Base-by-base conservation (phyloP, 2,888 invertebrate species). In the Prosopocoilus inquinatus region DNA sequence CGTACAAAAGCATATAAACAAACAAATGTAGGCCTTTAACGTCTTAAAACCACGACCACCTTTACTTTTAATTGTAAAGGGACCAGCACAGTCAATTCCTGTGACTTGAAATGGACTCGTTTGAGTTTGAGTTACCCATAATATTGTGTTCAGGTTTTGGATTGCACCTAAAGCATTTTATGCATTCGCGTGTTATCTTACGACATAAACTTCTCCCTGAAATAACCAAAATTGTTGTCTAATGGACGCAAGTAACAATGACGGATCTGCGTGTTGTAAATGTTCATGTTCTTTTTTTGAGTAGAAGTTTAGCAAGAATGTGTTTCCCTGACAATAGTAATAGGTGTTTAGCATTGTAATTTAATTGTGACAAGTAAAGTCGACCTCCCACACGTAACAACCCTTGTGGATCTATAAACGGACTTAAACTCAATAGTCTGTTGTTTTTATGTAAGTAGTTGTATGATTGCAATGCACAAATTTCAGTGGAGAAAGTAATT, bases 1-100 rank as follows among this genome's bases (percentile, higher is more conserved):
- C 1, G 66, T 66, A 1, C 61, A 41, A 47, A 63, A 61, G 50
- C 68, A 70, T 2, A 70, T 60, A 53, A 65, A 68, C 9, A 66
- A 8, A 16, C 58, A 57, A n/a, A 70, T 53, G 50, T 67, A 69
- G 5, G 59, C 59, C 50, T 70, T 69, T 1, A 32, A 50, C 0
- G 54, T 55, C 39, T 58, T 55, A 1, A 54, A 50, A 15, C 65
- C 64, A n/a, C 65, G 33, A 8, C 59, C 45, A 12, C 8, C 60
- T 28, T 57, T n/a, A n/a, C n/a, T n/a, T n/a, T n/a, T n/a, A n/a
- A n/a, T n/a, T n/a, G n/a, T n/a, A n/a, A n/a, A n/a, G n/a, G n/a
- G n/a, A n/a, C n/a, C n/a, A n/a, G n/a, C n/a, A n/a, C n/a, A 60
- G 41, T 67, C 65, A 1, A 64, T 53, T 0, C 64, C 64, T 7